Evolutionary conservation across 2,888 invertebrate genomes (phyloP).

Genomic region (Lycaena phlaeas): DNA sequence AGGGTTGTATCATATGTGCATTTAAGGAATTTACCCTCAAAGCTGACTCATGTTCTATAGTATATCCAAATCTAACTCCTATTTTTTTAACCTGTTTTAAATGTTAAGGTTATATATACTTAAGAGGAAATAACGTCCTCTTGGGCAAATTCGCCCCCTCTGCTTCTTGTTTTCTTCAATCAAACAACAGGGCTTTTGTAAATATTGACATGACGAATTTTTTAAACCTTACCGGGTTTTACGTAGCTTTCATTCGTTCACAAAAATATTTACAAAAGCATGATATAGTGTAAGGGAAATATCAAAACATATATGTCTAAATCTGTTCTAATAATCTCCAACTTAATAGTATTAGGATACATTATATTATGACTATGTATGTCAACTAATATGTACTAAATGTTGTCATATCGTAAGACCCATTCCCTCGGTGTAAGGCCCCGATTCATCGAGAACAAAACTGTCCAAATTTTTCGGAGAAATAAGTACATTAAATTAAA

Average conservation of each 20-base stretch:
- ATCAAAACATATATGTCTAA: slow-evolving; percentile 19
- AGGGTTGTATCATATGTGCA: slow-evolving; percentile 9
- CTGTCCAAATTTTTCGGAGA: too few species aligned
- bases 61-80: slow-evolving; percentile 70
- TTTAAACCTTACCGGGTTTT: too few species aligned
- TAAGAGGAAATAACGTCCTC: slow-evolving; percentile 38
- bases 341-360: slow-evolving; percentile 13
- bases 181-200: slow-evolving; percentile 36
- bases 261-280: slow-evolving; percentile 1
- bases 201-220: slow-evolving; percentile 27
- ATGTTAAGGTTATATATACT: slow-evolving; percentile 64
- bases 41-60: slow-evolving; percentile 33
- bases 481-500: not conserved
- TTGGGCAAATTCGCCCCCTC: slow-evolving; percentile 53
- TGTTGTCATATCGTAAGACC: slow-evolving; percentile 9
- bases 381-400: slow-evolving; percentile 9
- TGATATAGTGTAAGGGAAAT: slow-evolving; percentile 23
- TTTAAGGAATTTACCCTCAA: slow-evolving; percentile 10
- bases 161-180: slow-evolving; percentile 69
- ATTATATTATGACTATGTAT: slow-evolving; percentile 11
- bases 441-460: slow-evolving; percentile 5
- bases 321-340: slow-evolving; percentile 13
- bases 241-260: not conserved
- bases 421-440: not conserved
- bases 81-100: slow-evolving; percentile 72